phyloP scores from a whole-genome alignment of 53 echinoderm and acorn worm genomes.

The Holothuria leucospilota region DNA sequence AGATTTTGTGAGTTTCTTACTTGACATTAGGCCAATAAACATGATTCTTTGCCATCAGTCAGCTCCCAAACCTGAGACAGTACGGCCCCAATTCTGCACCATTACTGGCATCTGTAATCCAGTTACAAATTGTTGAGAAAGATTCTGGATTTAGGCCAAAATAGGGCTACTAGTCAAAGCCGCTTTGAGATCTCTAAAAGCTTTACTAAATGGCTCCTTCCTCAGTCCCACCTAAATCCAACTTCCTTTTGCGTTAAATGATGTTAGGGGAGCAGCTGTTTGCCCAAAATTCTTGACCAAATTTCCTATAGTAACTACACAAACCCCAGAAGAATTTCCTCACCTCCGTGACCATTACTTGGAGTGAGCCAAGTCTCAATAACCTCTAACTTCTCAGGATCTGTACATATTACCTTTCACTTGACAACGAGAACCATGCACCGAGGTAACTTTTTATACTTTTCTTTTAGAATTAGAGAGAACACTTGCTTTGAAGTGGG shows the following conservation, averaged over 20 bases:
- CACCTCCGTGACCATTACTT: constrained; percentile 44
- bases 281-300: constrained; percentile 57
- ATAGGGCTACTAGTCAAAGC: too few relatives aligned
- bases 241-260: constrained; percentile 27
- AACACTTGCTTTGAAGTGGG: constrained; percentile 13
- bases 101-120: constrained; percentile 3
- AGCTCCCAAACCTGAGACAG: background rate
- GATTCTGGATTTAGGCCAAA: too few relatives aligned
- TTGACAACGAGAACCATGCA: constrained; percentile 56
- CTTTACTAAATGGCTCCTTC: background rate
- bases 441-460: constrained; percentile 66
- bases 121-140: too few relatives aligned
- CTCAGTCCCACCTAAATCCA: background rate
- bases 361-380: constrained; percentile 64
- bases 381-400: constrained; percentile 60
- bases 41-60: background rate
- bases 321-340: constrained; percentile 71
- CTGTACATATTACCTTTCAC: constrained; percentile 52
- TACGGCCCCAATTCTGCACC: background rate
- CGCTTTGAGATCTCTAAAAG: background rate
- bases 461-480: constrained; percentile 40
- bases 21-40: background rate
- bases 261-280: constrained; percentile 58
- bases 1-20: too few relatives aligned
- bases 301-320: constrained; percentile 65